Evolutionary conservation across 2,797 vertebrate genomes (phyloP).

Genomic region (Labroides dimidiatus): DNA sequence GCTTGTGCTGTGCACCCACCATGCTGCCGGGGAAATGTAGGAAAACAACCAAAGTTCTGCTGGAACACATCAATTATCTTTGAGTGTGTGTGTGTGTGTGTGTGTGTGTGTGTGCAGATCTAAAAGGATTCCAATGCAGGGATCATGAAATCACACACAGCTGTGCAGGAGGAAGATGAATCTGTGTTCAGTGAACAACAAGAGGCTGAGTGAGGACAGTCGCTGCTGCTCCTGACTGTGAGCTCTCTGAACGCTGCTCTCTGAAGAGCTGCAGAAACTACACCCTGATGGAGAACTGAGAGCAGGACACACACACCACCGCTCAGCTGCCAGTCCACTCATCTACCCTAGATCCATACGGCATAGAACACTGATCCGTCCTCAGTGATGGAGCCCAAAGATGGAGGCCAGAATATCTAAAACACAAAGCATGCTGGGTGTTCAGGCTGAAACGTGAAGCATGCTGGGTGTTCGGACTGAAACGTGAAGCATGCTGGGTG

Average conservation of each 20-base stretch:
- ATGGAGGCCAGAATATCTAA: too few relatives aligned
- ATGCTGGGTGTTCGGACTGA: too few relatives aligned
- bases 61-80: conserved; percentile 12
- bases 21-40: conserved; percentile 9
- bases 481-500: too few relatives aligned
- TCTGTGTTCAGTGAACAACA: conserved; percentile 27
- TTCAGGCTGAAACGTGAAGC: too few relatives aligned
- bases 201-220: background rate
- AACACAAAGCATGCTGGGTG: too few relatives aligned
- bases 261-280: conserved; percentile 6
- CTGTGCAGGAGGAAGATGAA: conserved; percentile 1
- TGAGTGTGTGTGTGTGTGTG: too few relatives aligned
- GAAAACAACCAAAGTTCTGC: conserved; percentile 17
- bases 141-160: conserved; percentile 2
- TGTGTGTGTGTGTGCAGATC: too few relatives aligned
- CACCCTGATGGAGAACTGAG: background rate
- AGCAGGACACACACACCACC: background rate
- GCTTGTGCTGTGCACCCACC: conserved; percentile 9
- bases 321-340: background rate
- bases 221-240: conserved; percentile 18
- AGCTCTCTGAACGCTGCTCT: conserved; percentile 20
- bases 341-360: background rate
- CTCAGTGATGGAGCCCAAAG: too few relatives aligned
- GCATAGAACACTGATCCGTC: too few relatives aligned
- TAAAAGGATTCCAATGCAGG: background rate